Percentiles rank a stretch among this genome's conserved stretches.
Evolutionary conservation across 2,888 invertebrate genomes (phyloP).

Genomic region (Alitta virens): DNA sequence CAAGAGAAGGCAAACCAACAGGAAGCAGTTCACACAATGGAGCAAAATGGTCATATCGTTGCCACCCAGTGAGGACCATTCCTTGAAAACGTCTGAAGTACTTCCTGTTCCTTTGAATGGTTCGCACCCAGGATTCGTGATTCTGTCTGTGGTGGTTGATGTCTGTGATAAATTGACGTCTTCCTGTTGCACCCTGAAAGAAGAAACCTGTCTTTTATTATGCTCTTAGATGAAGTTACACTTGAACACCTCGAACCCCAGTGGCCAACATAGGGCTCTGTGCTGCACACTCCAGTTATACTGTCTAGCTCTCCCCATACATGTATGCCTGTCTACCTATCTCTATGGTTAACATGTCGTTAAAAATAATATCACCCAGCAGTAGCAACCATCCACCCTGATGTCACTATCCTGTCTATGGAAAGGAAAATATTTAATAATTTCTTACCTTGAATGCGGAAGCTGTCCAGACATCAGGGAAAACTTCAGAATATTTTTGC

Average conservation of each 20-base stretch:
- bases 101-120: constrained; percentile 40
- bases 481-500: constrained; percentile 67
- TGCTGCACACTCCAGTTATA: no score
- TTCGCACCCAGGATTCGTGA: constrained; percentile 69
- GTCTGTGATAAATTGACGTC: constrained; percentile 69
- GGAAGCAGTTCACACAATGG: constrained; percentile 59
- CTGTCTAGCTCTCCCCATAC: no score
- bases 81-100: constrained; percentile 48
- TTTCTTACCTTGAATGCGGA: constrained; percentile 70
- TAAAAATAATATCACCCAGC: no score
- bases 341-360: no score
- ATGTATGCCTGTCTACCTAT: no score
- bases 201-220: no score
- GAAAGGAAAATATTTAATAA: no score
- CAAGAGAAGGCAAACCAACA: constrained; percentile 55
- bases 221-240: no score
- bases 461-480: constrained; percentile 74
- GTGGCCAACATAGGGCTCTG: no score
- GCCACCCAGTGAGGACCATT: constrained; percentile 58
- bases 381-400: no score
- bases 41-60: constrained; percentile 58
- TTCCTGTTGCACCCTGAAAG: constrained; percentile 70
- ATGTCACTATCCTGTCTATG: no score
- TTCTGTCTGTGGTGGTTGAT: constrained; percentile 70
- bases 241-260: no score